These are phyloP conservation scores for Thecophora atra DNA, from an alignment of 2,888 invertebrate genomes.

Conservation along the genomic window DNA sequence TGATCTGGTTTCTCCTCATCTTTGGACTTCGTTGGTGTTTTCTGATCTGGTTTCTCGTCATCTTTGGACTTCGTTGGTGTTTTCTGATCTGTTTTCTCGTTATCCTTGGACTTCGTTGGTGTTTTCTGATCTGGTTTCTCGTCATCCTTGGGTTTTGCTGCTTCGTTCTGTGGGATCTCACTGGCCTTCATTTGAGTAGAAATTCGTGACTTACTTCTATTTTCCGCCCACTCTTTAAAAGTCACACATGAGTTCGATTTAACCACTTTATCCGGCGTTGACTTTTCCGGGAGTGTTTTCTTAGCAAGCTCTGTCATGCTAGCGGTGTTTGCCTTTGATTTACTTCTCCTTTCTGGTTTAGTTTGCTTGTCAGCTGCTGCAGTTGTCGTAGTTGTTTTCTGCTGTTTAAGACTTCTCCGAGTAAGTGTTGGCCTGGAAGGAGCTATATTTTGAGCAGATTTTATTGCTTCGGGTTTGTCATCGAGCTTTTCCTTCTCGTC, in stretches of 20 bases:
- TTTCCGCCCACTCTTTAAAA: constrained; percentile 5
- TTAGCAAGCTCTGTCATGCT: not conserved
- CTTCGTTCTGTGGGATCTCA: not conserved
- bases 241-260: not conserved
- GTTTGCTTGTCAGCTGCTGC: constrained; percentile 25
- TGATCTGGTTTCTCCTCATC: not conserved
- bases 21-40: not conserved
- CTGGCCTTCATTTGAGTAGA: not conserved
- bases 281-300: not conserved
- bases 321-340: not conserved
- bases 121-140: not conserved
- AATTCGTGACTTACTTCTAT: not conserved
- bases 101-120: no score
- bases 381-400: not conserved
- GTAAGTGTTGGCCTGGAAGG: not conserved
- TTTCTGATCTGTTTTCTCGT: no score
- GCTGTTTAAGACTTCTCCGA: not conserved
- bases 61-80: no score
- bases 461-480: not conserved
- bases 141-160: not conserved
- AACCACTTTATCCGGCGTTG: not conserved
- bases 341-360: not conserved
- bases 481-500: not conserved
- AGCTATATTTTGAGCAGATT: not conserved
- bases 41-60: no score